Base-by-base conservation (phyloP, 2,888 invertebrate species). In the Agapetus fuscipes region DNA sequence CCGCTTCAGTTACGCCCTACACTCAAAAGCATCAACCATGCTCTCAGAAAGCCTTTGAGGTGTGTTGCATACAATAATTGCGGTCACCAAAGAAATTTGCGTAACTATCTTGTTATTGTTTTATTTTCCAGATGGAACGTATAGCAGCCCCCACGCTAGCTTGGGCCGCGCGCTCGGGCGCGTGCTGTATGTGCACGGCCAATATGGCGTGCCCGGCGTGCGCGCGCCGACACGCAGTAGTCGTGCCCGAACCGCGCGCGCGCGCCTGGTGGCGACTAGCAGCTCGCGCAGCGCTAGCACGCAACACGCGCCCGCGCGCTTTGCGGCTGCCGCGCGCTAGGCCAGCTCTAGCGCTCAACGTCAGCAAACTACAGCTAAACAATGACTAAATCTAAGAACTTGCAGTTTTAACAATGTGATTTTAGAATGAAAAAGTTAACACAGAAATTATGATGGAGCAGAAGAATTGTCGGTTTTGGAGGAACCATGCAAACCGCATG, bases 91-190 rank as follows among this genome's bases (percentile, higher is more conserved):
- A n/a, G n/a, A n/a, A n/a, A n/a, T n/a, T n/a, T n/a, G n/a, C n/a
- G n/a, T n/a, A n/a, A n/a, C n/a, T n/a, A n/a, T n/a, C n/a, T n/a
- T n/a, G n/a, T n/a, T n/a, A n/a, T n/a, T n/a, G n/a, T n/a, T n/a
- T n/a, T n/a, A n/a, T n/a, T n/a, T n/a, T n/a, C n/a, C 52, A 78
- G 78, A 64, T 80, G 51, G 76, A 76, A 15, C 67, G 81, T 37
- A 71, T 82, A 39, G 66, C 76, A 5, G 77, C 80, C 1, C 80
- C 79, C 2, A 83, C 83, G 1, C 72, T 76, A 52, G 72, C 80
- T 10, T 79, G 77, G n/a, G 48, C 75, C 37, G 56, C 63, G 24
- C 76, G 76, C 2, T 60, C 71, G 61, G 50, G 60, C 61, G 33
- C 57, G 52, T 24, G 49, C 38, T 31, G 39, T 53, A 47, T 34